These are phyloP conservation scores for Melikaiella ostensackeni DNA, from an alignment of 2,888 invertebrate species.

Conservation along the genomic window DNA sequence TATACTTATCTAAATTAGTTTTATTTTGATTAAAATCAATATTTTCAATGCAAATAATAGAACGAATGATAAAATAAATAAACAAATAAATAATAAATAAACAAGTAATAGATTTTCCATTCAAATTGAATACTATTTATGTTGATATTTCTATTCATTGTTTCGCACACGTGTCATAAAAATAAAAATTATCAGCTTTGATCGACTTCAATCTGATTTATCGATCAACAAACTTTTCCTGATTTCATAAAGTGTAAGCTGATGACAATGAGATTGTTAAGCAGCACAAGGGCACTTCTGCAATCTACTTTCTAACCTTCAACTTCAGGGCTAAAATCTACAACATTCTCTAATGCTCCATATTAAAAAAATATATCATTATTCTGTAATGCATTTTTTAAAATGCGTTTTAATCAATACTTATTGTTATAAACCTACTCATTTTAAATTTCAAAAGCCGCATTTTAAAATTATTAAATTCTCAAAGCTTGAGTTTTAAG, in stretches of 20 bases:
- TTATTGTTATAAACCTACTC: no score
- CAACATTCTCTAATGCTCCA: background rate
- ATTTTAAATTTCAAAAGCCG: no score
- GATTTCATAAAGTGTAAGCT: background rate
- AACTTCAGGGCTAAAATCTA: constrained; percentile 7
- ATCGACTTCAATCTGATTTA: background rate
- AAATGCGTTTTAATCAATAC: no score
- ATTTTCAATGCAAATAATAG: no score
- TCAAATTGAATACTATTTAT: background rate
- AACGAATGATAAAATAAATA: background rate
- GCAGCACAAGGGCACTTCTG: background rate
- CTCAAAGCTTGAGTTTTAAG: no score
- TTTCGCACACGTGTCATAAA: background rate
- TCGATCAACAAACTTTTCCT: background rate
- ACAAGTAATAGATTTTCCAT: no score
- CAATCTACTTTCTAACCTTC: constrained; percentile 18
- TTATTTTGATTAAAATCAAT: no score
- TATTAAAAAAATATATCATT: background rate
- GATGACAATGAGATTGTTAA: constrained; percentile 12
- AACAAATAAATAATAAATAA: background rate
- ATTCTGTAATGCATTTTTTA: background rate
- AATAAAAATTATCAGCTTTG: background rate
- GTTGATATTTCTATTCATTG: background rate
- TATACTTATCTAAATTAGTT: no score
- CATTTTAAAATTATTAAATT: no score